Base-by-base conservation (phyloP, 2,888 invertebrate species). In the Diaphora mendica region DNA sequence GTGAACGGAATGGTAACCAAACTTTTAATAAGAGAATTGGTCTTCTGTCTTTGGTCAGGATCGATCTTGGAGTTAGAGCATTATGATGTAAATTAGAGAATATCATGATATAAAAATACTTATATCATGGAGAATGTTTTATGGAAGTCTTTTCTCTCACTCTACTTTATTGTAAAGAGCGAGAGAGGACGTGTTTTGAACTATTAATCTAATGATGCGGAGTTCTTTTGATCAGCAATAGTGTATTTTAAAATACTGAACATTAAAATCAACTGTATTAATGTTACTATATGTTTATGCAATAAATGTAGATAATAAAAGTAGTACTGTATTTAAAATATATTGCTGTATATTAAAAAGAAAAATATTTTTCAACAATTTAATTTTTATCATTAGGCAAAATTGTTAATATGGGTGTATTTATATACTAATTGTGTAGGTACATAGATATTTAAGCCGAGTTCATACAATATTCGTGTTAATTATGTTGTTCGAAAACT, bases 391-490 rank as follows among this genome's bases (percentile, higher is more conserved):
- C 2, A 15, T 26, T n/a, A 17, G 13, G 13, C 35, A 39, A 20
- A 26, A 44, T 44, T 30, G 20, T 20, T 30, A 44, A 26, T 42
- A n/a, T 67, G 9, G 9, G 30, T 62, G 30, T 44, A 62, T 62
- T 62, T 30, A 3, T 44, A 30, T 30, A 23, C 3, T 67, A 23
- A 67, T 62, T 8, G 17, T 17, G 35, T n/a, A n/a, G n/a, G n/a
- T 39, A 23, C n/a, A 51, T 51, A 68, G 35, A 55, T 35, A 35
- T 68, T 68, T 55, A 35, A 68, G 51, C 68, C 35, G 51, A 68
- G 51, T n/a, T 23, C 13, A 33, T 48, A 64, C 42, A 20, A 42
- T 20, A 39, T 26, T 39, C 2, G 2, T 11, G 39, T 11, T 11
- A 39, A 20, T 17, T 39, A 5, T n/a, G 42, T 70, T 44, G 17